These are phyloP conservation scores for Muraenolepis orangiensis DNA, from an alignment of 2,797 vertebrate species.

Conservation along the genomic window DNA sequence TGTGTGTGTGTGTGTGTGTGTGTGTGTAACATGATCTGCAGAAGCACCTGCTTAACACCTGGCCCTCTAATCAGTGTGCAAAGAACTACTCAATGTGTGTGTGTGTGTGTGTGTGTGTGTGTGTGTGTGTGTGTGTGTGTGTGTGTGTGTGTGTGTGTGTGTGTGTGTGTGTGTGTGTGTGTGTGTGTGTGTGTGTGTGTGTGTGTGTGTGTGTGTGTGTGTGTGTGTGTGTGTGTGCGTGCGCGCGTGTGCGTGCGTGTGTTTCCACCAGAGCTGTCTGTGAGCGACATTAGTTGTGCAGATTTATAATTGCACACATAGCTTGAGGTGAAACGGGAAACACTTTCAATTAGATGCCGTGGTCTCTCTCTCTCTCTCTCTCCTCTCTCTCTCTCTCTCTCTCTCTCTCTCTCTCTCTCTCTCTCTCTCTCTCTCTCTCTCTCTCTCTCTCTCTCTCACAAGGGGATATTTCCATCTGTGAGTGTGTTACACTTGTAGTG, in stretches of 20 bases:
- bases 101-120: constrained; percentile 13
- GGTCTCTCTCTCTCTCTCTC: no score
- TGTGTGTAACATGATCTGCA: constrained; percentile 62
- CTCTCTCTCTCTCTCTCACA: no score
- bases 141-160: constrained; percentile 3
- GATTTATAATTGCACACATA: constrained; percentile 8
- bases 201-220: constrained; percentile 20
- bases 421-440: no score
- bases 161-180: constrained; percentile 16
- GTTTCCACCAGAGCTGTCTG: constrained; percentile 16
- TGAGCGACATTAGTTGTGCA: constrained; percentile 35
- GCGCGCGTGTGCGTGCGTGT: constrained; percentile 1
- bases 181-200: constrained; percentile 24
- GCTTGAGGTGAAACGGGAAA: constrained; percentile 9
- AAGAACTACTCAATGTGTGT: constrained; percentile 40
- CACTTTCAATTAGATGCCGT: constrained; percentile 18
- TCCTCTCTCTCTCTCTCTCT: no score
- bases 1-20: constrained; percentile 30
- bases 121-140: constrained; percentile 26
- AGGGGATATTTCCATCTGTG: constrained; percentile 26
- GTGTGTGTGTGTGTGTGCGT: constrained; percentile 23
- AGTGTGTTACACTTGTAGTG: constrained; percentile 28
- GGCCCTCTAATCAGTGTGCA: constrained; percentile 63
- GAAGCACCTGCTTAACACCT: constrained; percentile 70
- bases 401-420: no score